Base-by-base conservation (phyloP, 2,888 invertebrate genomes). In the Andrena dorsata region DNA sequence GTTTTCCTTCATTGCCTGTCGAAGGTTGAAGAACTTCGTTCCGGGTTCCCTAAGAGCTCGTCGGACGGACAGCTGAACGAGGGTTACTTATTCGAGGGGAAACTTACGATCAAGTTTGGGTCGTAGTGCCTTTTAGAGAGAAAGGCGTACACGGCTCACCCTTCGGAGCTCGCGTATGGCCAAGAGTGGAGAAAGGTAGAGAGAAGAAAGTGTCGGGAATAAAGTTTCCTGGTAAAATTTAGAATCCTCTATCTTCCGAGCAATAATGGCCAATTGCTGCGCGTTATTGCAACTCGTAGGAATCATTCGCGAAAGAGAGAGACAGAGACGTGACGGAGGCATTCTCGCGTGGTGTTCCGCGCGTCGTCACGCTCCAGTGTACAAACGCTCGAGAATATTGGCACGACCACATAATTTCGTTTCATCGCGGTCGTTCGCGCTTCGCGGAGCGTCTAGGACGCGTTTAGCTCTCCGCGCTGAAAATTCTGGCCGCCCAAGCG, bases 401-500 rank as follows among this genome's bases (percentile, higher is more conserved):
- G 7, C 49, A 47, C 41, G 70, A 23, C 47, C 47, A 47, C 84
- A 77, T 84, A 84, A 85, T 84, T 84, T 81, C 68, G 68, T 81
- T 71, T 84, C 77, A 75, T 81, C 80, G 76, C 73, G 63, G 47
- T 70, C 82, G 61, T 85, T 85, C 58, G 82, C 77, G 82, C 65
- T 77, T 16, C 65, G 64, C 71, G 71, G 47, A 76, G 64, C 83
- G 69, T 79, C 68, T 68, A 64, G 69, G 58, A 71, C 47, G 20
- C 58, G 75, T 61, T 49, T 23, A 56, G 56, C 56, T 66, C 47
- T 61, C 23, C 60, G 51, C 41, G 61, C 26, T 72, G 75, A 72
- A 70, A 70, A 78, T 68, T 70, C 53, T 32, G 23, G n/a, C 53
- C 76, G 64, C 26, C 71, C 80, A 64, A 69, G 74, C 68, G 80